Evolutionary conservation across 2,797 vertebrate genomes (phyloP).

Genomic region (Tadarida brasiliensis): DNA sequence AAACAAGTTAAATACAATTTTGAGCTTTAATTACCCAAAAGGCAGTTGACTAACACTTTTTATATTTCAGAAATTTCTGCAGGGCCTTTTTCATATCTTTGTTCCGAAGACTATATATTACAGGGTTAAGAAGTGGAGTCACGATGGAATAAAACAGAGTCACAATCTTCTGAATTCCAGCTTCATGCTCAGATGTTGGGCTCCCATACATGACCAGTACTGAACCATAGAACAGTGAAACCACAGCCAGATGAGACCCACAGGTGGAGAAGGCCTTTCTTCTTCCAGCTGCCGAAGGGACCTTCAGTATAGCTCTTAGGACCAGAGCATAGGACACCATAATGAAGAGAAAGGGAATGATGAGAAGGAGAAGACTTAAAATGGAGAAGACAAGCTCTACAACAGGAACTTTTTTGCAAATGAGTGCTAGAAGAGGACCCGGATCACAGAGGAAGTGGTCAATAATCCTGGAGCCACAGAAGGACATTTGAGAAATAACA

Average conservation of each 20-base stretch:
- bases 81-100: conserved; percentile 80
- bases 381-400: not conserved
- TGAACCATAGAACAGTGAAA: conserved; percentile 77
- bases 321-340: conserved; percentile 53
- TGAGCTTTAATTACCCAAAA: not conserved
- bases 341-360: conserved; percentile 63
- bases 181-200: conserved; percentile 56
- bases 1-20: not conserved
- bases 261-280: conserved; percentile 77
- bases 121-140: conserved; percentile 79
- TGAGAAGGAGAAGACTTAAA: conserved; percentile 41
- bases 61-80: conserved; percentile 54
- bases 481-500: conserved; percentile 61
- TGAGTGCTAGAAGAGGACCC: conserved; percentile 64
- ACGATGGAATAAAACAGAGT: conserved; percentile 77
- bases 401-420: not conserved
- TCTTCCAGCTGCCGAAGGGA: conserved; percentile 2
- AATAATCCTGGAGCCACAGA: conserved; percentile 64
- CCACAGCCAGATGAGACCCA: conserved; percentile 71
- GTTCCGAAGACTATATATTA: conserved; percentile 82
- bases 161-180: conserved; percentile 66
- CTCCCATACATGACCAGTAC: conserved; percentile 74
- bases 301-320: conserved; percentile 56
- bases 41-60: not conserved
- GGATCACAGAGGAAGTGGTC: conserved; percentile 74